Base-by-base conservation (phyloP, 2,797 vertebrate species). In the Bothrops alternatus region DNA sequence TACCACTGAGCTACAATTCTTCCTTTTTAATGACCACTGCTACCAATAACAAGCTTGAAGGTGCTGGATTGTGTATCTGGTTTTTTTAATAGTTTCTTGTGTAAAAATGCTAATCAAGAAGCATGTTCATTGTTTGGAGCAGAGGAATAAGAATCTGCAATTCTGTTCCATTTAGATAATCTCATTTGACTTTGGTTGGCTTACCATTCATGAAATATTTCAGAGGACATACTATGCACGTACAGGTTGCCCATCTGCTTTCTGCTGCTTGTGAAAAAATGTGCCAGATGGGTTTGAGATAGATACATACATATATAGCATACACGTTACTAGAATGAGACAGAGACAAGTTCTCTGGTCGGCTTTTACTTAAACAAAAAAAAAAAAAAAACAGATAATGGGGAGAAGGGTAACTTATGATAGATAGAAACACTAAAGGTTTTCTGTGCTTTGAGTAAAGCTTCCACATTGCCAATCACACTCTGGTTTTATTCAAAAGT, bases 341-440 rank as follows among this genome's bases (percentile, higher is more conserved):
- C 32, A 73, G 16, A 37, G 69, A 42, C 53, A 56, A 57, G 6
- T 87, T 57, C 55, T 73, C 92, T 86, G 91, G 20, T 26, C 47
- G 88, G 57, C 56, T 92, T 82, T 61, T 60, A 47, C 61, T 10
- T 53, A 37, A 86, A 94, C 85, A 53, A 50, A 91, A 90, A 87
- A 85, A 90, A 53, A 92, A 90, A 87, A 85, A 90, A 32, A 2
- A 42, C 65, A 87, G 86, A 57, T 3, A n/a, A 26, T 28, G 8
- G 26, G 5, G 6, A 53, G 53, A 92, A 92, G 0, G 25, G 86
- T 92, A 3, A 87, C 56, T 14, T 65, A 73, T 65, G 92, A 85
- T 92, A 94, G 92, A 93, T 26, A 90, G 60, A 91, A 73, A 26
- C 61, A 53, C 86, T 3, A 96, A 93, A 91, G 86, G 53, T 87